Evolutionary conservation across 2,113 vertebrate genomes (phyloP), one percentile per base, ranked within the genome.

Genomic region (Lagopus leucura): DNA sequence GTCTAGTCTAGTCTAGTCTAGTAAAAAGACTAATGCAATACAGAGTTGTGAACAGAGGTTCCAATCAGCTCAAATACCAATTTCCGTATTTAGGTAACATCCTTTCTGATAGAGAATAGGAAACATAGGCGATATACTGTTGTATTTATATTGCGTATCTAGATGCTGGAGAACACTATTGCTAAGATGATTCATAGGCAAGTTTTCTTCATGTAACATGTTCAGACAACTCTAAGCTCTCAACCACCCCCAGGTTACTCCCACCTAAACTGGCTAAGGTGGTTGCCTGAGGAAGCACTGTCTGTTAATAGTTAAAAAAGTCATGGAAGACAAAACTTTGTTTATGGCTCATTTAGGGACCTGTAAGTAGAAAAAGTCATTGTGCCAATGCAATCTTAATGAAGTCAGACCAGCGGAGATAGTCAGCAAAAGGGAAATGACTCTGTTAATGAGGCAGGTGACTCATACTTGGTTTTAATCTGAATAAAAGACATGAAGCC

Each of bases 81-180:
- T 25, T 19, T 10, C 13, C 42, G 2, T 15, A 9, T 8, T 34
- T 19, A 19, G 25, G 22, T 64, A 19, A 16, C 3, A 19, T 67
- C 21, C 6, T 55, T 80, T 69, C 17, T 1, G 1, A 10, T 8
- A 28, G 42, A n/a, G 15, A 67, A 60, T 3, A 73, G 20, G 36
- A 14, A 80, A 63, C 0, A 0, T 14, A 8, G 36, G 3, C 11
- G 70, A 40, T 0, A 1, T 27, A 30, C 12, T 70, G 25, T 24
- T 4, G 3, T 13, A 50, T 7, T 10, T 19, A 0, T 30, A 7
- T 71, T 80, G 81, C 71, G 32, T 34, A 60, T 71, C 6, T 7
- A 45, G 72, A n/a, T 45, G 14, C 21, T 73, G 32, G 1, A 4
- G 4, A 0, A 0, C 67, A 24, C 15, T 63, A 24, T 15, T 48